Evolutionary conservation across 2,797 vertebrate genomes (phyloP), one percentile per base, ranked within the genome.

Genomic region (Sebastes itinus): DNA sequence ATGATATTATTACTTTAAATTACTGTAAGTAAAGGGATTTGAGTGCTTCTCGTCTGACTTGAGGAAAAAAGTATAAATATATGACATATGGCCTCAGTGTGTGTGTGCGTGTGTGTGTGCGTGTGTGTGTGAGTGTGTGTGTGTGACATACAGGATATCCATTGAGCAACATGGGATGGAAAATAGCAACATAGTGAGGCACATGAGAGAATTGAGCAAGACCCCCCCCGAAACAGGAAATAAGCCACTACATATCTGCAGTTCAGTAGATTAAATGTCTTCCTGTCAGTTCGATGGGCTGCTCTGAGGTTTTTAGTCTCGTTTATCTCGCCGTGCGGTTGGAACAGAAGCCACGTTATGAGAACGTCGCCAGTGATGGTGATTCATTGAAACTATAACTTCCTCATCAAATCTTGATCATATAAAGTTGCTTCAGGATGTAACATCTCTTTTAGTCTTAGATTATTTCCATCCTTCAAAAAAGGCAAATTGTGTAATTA

Each of bases 201-300:
- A 23, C 18, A 46, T 28, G 8, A 52, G 12, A 69, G 5, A 33
- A 25, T 54, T 63, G 79, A 82, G 70, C 10, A 60, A 78, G 73
- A 81, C 70, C 66, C 54, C 30, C 32, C 28, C 13, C 27, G 3
- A 73, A 78, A 90, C 87, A 89, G 91, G 89, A 92, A 92, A 78
- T 65, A 77, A 81, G 20, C 71, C n/a, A 74, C 14, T 32, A 38
- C 13, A 59, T 38, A 33, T 66, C 4, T 78, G 62, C 65, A 62
- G 13, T 25, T 77, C 1, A 59, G 38, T 38, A 25, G 6, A 13
- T 66, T 5, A 10, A 55, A 18, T 9, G 32, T 66, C 84, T 93
- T 92, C 92, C 90, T 92, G 92, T 91, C 58, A 83, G 66, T 27
- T 46, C 7, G 22, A 66, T 49, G 23, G 72, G 66, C 60, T 70